These are phyloP conservation scores for Antechinus stuartii DNA, from an alignment of 2,113 vertebrate genomes.

Conservation along the genomic window DNA sequence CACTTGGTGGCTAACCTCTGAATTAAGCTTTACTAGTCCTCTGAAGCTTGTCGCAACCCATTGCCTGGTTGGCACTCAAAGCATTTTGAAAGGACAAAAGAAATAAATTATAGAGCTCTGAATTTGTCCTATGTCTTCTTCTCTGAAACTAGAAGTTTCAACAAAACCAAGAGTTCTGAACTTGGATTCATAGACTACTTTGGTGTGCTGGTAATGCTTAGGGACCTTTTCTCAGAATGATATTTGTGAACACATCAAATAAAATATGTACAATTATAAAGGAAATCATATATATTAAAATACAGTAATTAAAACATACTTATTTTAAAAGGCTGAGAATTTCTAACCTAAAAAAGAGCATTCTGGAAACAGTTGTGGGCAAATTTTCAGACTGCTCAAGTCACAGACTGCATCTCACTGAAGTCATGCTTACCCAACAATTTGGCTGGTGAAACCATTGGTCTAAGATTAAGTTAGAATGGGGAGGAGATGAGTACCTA, in stretches of 20 bases:
- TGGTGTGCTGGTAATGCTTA: background rate
- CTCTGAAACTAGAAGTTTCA: background rate
- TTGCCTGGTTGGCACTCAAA: background rate
- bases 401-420: background rate
- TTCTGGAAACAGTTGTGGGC: background rate
- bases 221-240: background rate
- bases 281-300: background rate
- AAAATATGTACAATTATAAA: background rate
- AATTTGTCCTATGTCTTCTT: background rate
- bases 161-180: background rate
- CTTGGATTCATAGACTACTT: background rate
- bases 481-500: background rate
- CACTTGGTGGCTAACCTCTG: background rate
- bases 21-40: background rate
- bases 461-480: background rate
- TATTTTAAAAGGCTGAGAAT: background rate
- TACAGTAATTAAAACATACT: background rate
- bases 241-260: background rate
- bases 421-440: background rate
- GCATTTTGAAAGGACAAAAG: background rate
- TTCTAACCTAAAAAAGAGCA: background rate
- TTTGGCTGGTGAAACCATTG: background rate
- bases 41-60: background rate
- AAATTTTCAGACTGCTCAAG: background rate
- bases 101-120: background rate